These are phyloP conservation scores for Thera britannica DNA, from an alignment of 2,888 invertebrate genomes.

Conservation along the genomic window DNA sequence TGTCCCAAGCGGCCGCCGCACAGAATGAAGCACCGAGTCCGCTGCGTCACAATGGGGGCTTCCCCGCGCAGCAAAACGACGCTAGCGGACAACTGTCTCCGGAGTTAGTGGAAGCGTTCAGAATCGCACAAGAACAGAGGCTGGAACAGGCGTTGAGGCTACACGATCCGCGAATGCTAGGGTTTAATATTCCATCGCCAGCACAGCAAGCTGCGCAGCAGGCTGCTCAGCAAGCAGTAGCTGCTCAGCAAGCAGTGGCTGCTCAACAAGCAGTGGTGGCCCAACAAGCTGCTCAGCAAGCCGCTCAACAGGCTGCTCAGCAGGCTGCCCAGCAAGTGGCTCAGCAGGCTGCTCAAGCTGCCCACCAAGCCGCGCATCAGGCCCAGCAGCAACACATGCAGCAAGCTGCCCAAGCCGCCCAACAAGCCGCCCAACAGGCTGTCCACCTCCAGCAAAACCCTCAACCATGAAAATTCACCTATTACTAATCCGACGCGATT, in stretches of 20 bases:
- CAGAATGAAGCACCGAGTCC: constrained; percentile 75
- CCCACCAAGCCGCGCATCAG: constrained; percentile 71
- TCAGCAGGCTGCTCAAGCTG: constrained; percentile 50
- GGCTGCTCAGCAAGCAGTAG: constrained; percentile 61
- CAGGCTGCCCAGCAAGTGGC: constrained; percentile 61
- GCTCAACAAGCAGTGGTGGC: constrained; percentile 47
- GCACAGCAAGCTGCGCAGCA: constrained; percentile 76
- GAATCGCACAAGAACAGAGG: constrained; percentile 90
- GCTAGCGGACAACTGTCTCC: constrained; percentile 86
- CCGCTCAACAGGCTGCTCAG: constrained; percentile 70
- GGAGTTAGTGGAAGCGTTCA: constrained; percentile 89
- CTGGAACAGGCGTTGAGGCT: constrained; percentile 92
- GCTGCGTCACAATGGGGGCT: constrained; percentile 78
- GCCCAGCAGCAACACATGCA: constrained; percentile 71
- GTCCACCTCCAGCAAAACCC: constrained; percentile 83
- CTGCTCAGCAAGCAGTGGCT: constrained; percentile 47
- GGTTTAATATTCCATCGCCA: constrained; percentile 87
- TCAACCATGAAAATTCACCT: constrained; percentile 92
- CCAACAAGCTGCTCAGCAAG: constrained; percentile 55
- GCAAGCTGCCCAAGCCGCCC: constrained; percentile 77
- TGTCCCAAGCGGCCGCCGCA: constrained; percentile 88
- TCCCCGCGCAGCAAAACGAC: constrained; percentile 71
- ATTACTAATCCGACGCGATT: constrained; percentile 89
- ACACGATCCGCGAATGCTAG: constrained; percentile 92
- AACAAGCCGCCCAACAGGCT: constrained; percentile 81